phyloP scores from a whole-genome alignment of 2,797 vertebrate species.

The Etheostoma perlongum region DNA sequence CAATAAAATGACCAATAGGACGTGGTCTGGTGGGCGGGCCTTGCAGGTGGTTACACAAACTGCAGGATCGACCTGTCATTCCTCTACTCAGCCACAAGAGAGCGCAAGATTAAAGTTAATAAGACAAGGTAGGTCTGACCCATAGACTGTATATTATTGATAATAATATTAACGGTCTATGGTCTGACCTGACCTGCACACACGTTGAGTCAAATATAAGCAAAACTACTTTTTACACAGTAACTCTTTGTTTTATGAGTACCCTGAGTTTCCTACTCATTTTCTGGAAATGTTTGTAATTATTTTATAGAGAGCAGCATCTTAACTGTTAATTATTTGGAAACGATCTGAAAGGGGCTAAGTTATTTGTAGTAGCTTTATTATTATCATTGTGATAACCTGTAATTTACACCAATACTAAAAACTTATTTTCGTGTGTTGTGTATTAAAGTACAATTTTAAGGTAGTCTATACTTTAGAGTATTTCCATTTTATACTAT shows the following conservation, averaged over 20 bases:
- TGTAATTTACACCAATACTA: no score
- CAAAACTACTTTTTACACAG: neutral
- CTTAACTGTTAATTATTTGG: no score
- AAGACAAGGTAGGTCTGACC: no score
- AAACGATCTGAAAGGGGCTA: neutral
- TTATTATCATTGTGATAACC: no score
- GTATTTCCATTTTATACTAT: no score
- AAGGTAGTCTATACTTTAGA: no score
- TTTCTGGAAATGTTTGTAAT: neutral
- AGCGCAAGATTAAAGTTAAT: slow-evolving; percentile 16
- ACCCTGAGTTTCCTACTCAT: neutral
- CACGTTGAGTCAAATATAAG: neutral
- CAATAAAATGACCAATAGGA: slow-evolving; percentile 45
- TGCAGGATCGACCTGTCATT: fast-evolving
- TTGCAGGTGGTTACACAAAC: slow-evolving; percentile 39
- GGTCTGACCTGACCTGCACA: no score
- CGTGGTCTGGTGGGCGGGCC: slow-evolving; percentile 31
- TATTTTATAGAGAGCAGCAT: neutral
- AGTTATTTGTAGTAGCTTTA: neutral
- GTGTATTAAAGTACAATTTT: no score
- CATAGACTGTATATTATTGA: no score
- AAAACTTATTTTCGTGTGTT: no score
- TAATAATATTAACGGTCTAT: no score
- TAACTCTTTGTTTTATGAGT: neutral
- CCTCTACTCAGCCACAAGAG: slow-evolving; percentile 32